Evolutionary conservation across 2,797 vertebrate species (phyloP).

Genomic region (Enteromius paludinosus): DNA sequence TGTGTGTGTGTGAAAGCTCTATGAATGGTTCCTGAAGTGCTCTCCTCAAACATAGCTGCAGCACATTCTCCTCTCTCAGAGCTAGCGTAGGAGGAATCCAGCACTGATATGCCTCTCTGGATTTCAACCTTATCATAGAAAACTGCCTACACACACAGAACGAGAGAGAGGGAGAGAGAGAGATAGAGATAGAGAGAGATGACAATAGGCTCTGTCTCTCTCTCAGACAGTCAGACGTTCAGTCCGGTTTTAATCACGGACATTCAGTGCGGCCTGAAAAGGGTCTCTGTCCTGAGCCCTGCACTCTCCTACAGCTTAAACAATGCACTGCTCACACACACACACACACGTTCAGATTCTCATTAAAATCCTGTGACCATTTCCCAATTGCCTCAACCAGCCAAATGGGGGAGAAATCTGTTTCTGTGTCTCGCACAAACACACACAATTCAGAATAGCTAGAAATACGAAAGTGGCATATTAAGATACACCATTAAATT

Average conservation of each 20-base stretch:
- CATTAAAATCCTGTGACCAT: conserved; percentile 52
- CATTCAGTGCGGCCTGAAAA: conserved; percentile 58
- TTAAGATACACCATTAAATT: background rate
- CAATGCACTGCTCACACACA: conserved; percentile 44
- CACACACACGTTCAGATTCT: conserved; percentile 41
- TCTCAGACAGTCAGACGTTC: conserved; percentile 54
- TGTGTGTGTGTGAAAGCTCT: conserved; percentile 26
- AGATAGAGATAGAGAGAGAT: background rate
- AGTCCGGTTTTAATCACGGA: conserved; percentile 58
- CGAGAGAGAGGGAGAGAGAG: background rate
- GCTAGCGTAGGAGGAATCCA: conserved; percentile 47
- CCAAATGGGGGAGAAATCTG: background rate
- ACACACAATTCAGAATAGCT: background rate
- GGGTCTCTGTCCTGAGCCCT: conserved; percentile 53
- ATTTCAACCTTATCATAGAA: conserved; percentile 53
- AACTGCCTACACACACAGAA: conserved; percentile 49
- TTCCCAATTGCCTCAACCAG: conserved; percentile 36
- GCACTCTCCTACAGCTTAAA: conserved; percentile 48
- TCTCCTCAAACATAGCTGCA: conserved; percentile 48
- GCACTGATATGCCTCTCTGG: conserved; percentile 45
- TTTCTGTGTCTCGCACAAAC: background rate
- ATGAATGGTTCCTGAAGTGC: conserved; percentile 51
- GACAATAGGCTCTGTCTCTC: conserved; percentile 50
- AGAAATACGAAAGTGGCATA: background rate
- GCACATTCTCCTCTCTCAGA: conserved; percentile 48